Conservation (phyloP, 2,888 invertebrate species). For the Pocota personata region DNA sequence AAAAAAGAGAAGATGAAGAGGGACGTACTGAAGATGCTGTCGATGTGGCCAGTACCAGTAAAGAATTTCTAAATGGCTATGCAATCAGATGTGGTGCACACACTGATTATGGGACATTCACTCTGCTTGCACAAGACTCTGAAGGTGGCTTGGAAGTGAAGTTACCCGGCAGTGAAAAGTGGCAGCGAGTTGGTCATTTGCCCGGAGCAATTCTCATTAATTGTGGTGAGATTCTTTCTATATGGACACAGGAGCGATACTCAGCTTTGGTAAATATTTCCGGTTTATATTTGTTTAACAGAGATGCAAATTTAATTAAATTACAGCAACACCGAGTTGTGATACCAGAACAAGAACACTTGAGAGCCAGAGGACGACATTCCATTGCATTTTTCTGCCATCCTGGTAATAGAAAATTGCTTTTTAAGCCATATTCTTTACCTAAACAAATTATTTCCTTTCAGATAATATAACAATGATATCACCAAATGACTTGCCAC, state of each 20-base stretch:
- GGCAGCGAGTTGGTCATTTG: slow-evolving; percentile 89
- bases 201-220: slow-evolving; percentile 90
- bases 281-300: background rate
- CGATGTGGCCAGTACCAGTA: slow-evolving; percentile 78
- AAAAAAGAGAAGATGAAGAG: slow-evolving; percentile 74
- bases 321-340: slow-evolving; percentile 88
- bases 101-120: slow-evolving; percentile 90
- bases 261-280: slow-evolving; percentile 85
- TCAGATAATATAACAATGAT: slow-evolving; percentile 82
- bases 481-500: slow-evolving; percentile 82
- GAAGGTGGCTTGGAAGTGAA: slow-evolving; percentile 88
- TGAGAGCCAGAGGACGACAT: slow-evolving; percentile 87
- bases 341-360: slow-evolving; percentile 86
- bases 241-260: slow-evolving; percentile 89
- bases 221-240: slow-evolving; percentile 89
- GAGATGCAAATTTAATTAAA: background rate
- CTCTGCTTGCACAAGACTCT: slow-evolving; percentile 89
- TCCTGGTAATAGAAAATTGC: slow-evolving; percentile 84
- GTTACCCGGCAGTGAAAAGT: slow-evolving; percentile 86
- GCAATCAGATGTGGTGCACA: slow-evolving; percentile 87
- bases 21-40: slow-evolving; percentile 73
- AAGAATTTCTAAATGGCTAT: slow-evolving; percentile 82
- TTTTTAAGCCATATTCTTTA: background rate
- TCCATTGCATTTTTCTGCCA: slow-evolving; percentile 91
- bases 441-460: background rate